A percentile compares a stretch with the other conserved stretches of the same genome.
These are phyloP conservation scores for Embiotoca jacksoni DNA, from an alignment of 2,113 vertebrate species.

Conservation along the genomic window DNA sequence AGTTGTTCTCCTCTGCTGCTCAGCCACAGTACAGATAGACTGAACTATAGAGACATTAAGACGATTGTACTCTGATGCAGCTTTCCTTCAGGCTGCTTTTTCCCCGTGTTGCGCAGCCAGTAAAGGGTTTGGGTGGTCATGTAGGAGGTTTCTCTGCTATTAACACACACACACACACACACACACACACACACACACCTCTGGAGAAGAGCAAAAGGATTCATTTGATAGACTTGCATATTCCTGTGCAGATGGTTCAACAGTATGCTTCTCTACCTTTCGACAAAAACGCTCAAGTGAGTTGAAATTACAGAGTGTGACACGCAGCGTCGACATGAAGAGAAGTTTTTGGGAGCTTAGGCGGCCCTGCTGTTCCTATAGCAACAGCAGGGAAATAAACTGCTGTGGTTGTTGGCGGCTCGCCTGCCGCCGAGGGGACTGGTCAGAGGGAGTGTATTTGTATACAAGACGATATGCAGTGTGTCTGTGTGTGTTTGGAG, in stretches of 20 bases:
- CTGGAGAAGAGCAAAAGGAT: neutral
- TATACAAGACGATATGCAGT: constrained; percentile 3
- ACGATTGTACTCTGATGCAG: too few species aligned
- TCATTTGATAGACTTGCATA: neutral
- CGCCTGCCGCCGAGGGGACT: constrained; percentile 61
- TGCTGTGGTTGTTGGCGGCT: constrained; percentile 47
- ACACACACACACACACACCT: neutral
- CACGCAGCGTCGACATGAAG: constrained; percentile 19
- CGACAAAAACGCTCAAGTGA: neutral
- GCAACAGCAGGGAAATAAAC: constrained; percentile 82
- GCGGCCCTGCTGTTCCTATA: constrained; percentile 79
- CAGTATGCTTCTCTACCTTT: neutral
- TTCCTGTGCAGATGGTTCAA: neutral
- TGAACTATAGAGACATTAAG: too few species aligned
- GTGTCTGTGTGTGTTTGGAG: constrained; percentile 1
- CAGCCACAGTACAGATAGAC: too few species aligned
- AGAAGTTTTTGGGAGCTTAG: constrained; percentile 36
- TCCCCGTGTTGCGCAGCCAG: neutral
- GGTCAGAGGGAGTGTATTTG: constrained; percentile 29
- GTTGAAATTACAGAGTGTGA: constrained; percentile 27
- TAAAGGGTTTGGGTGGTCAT: neutral
- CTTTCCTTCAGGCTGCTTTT: neutral
- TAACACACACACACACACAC: constrained; percentile 8
- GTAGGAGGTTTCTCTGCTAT: neutral
- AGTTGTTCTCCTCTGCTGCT: too few species aligned